These are phyloP conservation scores for Ophioninae sp. DNA, from an alignment of 2,888 invertebrate species.

Conservation along the genomic window DNA sequence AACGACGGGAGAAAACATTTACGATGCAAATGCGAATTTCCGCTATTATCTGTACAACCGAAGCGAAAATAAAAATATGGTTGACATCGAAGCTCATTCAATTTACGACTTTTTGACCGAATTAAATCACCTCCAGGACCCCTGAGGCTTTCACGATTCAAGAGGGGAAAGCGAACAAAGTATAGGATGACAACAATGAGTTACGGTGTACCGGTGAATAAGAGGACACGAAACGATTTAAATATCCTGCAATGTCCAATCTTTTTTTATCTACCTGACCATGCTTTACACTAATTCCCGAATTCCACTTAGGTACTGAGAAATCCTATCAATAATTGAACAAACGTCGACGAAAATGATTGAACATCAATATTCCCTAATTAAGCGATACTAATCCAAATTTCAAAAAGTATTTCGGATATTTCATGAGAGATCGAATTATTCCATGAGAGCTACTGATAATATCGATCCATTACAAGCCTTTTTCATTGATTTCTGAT, in stretches of 20 bases:
- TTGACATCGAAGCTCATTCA: constrained; percentile 59
- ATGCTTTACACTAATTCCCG: constrained; percentile 65
- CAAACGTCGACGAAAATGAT: background rate
- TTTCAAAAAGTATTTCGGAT: constrained; percentile 2
- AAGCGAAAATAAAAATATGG: constrained; percentile 41
- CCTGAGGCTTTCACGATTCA: constrained; percentile 53
- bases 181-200: constrained; percentile 71
- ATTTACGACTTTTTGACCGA: constrained; percentile 58
- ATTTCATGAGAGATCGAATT: background rate
- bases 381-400: background rate
- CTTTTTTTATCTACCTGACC: constrained; percentile 57
- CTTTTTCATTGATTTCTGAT: too few relatives aligned
- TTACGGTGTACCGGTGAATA: constrained; percentile 68
- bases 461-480: background rate
- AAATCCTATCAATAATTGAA: constrained; percentile 16
- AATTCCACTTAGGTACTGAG: constrained; percentile 49
- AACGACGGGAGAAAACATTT: background rate
- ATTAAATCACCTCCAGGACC: constrained; percentile 65
- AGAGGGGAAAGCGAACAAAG: constrained; percentile 51
- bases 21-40: constrained; percentile 23
- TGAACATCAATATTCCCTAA: background rate
- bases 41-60: constrained; percentile 37
- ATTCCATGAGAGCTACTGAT: background rate
- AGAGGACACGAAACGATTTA: constrained; percentile 71
- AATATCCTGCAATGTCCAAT: constrained; percentile 72